Conservation (phyloP, 92 coral and sea anemone genomes). For the Meandrina meandrites region DNA sequence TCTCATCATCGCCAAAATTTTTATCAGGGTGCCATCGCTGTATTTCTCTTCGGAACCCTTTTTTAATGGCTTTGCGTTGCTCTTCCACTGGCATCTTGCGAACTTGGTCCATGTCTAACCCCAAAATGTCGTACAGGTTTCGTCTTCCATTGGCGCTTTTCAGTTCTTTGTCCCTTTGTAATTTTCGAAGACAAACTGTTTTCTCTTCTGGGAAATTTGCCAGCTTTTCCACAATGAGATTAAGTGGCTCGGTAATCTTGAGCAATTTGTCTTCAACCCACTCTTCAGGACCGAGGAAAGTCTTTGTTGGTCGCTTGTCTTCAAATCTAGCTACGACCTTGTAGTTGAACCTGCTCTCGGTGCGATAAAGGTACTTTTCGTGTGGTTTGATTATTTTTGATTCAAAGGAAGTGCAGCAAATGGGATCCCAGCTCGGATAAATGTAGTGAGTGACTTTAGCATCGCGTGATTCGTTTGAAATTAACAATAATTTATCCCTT, state of each 20-base stretch:
- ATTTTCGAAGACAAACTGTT: slow-evolving; percentile 45
- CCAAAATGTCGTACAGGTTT: slow-evolving; percentile 52
- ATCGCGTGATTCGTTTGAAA: slow-evolving; percentile 44
- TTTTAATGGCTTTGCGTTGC: slow-evolving; percentile 22
- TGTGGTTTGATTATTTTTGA: slow-evolving; percentile 47
- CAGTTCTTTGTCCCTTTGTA: slow-evolving; percentile 40
- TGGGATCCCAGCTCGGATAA: slow-evolving; percentile 22
- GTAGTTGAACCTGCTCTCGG: slow-evolving; percentile 20
- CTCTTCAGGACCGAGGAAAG: background rate
- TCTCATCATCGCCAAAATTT: slow-evolving; percentile 45
- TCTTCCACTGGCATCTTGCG: slow-evolving; percentile 45
- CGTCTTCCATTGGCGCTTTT: background rate
- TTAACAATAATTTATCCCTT: slow-evolving; percentile 41
- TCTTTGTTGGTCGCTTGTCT: slow-evolving; percentile 15
- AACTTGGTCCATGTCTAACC: slow-evolving; percentile 42
- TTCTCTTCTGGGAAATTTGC: slow-evolving; percentile 31
- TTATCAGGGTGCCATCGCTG: slow-evolving; percentile 67
- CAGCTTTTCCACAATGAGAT: slow-evolving; percentile 34
- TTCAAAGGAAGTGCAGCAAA: slow-evolving; percentile 36
- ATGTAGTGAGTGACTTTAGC: slow-evolving; percentile 24
- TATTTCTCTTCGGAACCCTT: slow-evolving; percentile 35
- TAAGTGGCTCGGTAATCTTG: slow-evolving; percentile 14
- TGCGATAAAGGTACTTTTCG: slow-evolving; percentile 33
- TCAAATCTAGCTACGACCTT: slow-evolving; percentile 20
- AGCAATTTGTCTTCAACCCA: slow-evolving; percentile 39